phyloP scores from a whole-genome alignment of 2,797 vertebrate species.

The Amblyopsis hoosieri region DNA sequence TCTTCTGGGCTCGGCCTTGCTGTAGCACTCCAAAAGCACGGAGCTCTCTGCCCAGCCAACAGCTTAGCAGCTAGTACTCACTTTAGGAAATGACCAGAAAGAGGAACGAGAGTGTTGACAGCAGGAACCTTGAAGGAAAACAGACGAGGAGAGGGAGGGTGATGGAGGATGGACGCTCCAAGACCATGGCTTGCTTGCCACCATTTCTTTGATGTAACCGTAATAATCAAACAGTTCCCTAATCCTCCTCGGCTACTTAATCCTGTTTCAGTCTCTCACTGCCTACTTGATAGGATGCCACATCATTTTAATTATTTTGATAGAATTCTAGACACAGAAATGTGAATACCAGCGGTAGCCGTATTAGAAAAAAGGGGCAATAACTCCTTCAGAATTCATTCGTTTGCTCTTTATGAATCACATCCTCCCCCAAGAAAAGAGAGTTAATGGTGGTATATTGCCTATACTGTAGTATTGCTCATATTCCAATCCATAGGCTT shows the following conservation, averaged over 20 bases:
- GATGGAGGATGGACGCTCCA: constrained; percentile 23
- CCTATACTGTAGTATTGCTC: constrained; percentile 56
- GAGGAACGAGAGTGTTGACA: constrained; percentile 1
- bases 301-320: constrained; percentile 62
- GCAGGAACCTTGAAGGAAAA: constrained; percentile 49
- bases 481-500: constrained; percentile 73
- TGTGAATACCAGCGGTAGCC: constrained; percentile 42
- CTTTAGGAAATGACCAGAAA: constrained; percentile 1
- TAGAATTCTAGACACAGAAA: constrained; percentile 55
- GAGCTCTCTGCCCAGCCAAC: constrained; percentile 46
- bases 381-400: constrained; percentile 5
- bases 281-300: constrained; percentile 39
- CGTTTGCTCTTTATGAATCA: constrained; percentile 39
- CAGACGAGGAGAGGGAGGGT: constrained; percentile 15
- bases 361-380: constrained; percentile 33
- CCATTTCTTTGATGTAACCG: constrained; percentile 40
- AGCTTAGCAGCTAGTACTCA: constrained; percentile 27
- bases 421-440: constrained; percentile 22
- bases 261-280: constrained; percentile 37
- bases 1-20: constrained; percentile 27
- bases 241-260: constrained; percentile 38
- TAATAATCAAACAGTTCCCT: constrained; percentile 36
- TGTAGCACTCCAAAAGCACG: not conserved
- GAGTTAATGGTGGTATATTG: constrained; percentile 59
- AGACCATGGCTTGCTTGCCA: constrained; percentile 17